Conservation (phyloP, 2,888 invertebrate species). For the Erynnis tages region DNA sequence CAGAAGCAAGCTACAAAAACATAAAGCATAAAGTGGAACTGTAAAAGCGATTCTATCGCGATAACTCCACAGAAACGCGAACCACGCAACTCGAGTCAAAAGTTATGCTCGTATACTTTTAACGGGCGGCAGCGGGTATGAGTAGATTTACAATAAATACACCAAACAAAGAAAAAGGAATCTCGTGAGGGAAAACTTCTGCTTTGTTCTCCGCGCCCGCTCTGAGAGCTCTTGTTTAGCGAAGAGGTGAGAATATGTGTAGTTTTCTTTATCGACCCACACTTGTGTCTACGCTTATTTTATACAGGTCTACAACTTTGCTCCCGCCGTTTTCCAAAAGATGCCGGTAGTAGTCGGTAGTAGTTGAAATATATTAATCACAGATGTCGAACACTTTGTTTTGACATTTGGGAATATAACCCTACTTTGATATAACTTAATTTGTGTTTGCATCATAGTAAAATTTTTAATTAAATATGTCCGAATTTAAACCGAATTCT, state of each 20-base stretch:
- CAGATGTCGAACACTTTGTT: no score
- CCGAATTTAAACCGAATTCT: background rate
- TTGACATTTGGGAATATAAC: background rate
- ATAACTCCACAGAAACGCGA: conserved; percentile 37
- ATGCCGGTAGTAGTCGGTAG: background rate
- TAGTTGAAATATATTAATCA: background rate
- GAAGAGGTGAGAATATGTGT: conserved; percentile 26
- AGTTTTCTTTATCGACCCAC: conserved; percentile 28
- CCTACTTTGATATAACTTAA: background rate
- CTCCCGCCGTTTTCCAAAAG: no score
- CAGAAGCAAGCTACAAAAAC: background rate
- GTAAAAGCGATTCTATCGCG: conserved; percentile 13
- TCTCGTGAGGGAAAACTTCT: conserved; percentile 78
- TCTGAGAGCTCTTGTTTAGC: conserved; percentile 24
- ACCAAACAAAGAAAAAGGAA: conserved; percentile 81
- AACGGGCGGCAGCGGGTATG: conserved; percentile 67
- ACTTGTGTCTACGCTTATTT: conserved; percentile 18
- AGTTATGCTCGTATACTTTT: conserved; percentile 79
- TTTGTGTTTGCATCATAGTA: background rate
- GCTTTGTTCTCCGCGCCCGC: conserved; percentile 57
- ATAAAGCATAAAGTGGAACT: conserved; percentile 10
- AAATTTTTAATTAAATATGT: background rate
- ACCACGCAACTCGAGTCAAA: conserved; percentile 55
- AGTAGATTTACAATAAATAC: conserved; percentile 82
- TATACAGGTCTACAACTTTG: background rate